Conservation (phyloP, 2,797 vertebrate species). For the Pseudotriccus pelzelni region DNA sequence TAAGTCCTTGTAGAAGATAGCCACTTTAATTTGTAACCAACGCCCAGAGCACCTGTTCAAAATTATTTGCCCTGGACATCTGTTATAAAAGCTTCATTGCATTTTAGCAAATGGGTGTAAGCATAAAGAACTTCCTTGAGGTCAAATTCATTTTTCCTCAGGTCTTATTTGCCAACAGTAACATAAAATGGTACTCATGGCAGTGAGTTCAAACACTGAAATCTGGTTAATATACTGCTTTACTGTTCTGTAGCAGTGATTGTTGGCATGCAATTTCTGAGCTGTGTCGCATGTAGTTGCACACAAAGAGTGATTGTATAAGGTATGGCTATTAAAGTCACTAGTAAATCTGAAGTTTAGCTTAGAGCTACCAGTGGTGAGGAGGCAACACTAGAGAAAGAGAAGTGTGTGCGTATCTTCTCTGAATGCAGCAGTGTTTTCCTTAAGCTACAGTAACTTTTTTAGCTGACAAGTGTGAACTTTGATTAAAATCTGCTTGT, state of each 20-base stretch:
- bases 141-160: background rate
- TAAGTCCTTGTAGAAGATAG: background rate
- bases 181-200: background rate
- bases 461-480: background rate
- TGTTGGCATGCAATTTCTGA: background rate
- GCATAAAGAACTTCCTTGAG: background rate
- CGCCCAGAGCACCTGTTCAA: background rate
- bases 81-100: background rate
- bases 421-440: background rate
- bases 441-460: background rate
- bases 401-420: background rate
- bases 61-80: background rate
- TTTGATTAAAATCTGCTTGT: background rate
- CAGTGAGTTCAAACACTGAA: accelerated
- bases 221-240: background rate
- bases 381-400: background rate
- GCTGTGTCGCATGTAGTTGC: background rate
- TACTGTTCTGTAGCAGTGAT: background rate
- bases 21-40: background rate
- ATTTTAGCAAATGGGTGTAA: background rate
- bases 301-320: background rate
- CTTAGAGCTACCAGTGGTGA: background rate
- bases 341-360: background rate
- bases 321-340: background rate
- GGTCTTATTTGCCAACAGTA: background rate